phyloP scores from a whole-genome alignment of 2,888 invertebrate genomes.

The Ypsolopha scabrella region DNA sequence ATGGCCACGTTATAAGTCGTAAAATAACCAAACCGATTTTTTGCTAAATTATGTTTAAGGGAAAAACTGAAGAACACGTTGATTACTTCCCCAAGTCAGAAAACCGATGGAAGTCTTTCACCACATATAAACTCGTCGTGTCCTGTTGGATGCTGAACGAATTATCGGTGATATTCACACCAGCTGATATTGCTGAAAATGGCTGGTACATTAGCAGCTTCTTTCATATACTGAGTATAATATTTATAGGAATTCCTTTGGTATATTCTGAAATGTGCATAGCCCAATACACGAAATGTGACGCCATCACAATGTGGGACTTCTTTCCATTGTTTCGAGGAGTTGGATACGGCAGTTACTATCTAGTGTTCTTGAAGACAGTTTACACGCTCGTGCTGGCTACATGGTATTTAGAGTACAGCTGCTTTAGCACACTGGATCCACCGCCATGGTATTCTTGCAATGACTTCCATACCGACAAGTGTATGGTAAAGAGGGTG shows the following conservation, averaged over 20 bases:
- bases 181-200: constrained; percentile 36
- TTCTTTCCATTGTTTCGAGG: constrained; percentile 46
- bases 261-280: constrained; percentile 54
- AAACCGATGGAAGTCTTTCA: constrained; percentile 38
- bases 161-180: constrained; percentile 27
- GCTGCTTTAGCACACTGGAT: constrained; percentile 36
- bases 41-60: background rate
- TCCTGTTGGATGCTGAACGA: constrained; percentile 56
- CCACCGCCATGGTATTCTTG: constrained; percentile 52
- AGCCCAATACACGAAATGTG: constrained; percentile 49
- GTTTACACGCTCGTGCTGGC: constrained; percentile 33
- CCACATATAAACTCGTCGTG: constrained; percentile 37
- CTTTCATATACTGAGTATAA: constrained; percentile 28
- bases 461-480: constrained; percentile 26
- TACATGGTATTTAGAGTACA: constrained; percentile 47
- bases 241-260: constrained; percentile 47
- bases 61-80: constrained; percentile 11
- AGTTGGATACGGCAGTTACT: constrained; percentile 38
- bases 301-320: constrained; percentile 44
- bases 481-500: constrained; percentile 50
- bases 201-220: constrained; percentile 34
- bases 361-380: constrained; percentile 35
- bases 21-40: no score
- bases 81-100: constrained; percentile 22
- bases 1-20: no score